Evolutionary conservation across 2,113 vertebrate species (phyloP), one percentile per base, ranked within the genome.

Genomic region (Rhinogobius similis): DNA sequence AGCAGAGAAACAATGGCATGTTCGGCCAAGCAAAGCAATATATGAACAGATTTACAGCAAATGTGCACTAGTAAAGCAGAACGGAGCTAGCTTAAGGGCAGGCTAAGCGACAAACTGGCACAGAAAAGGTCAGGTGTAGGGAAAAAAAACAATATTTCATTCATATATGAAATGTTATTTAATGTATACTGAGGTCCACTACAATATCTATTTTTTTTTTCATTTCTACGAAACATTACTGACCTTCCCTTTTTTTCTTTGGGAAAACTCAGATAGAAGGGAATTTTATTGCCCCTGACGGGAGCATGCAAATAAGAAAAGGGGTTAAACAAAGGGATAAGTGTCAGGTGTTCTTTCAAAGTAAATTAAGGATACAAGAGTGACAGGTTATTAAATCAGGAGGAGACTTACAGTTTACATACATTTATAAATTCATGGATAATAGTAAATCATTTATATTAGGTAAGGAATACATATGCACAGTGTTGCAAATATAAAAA

Each of bases 161-260:
- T 50, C 23, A 26, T 41, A 41, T 41, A 13, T 55, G 52, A 26
- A 55, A 58, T 58, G 55, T 58, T 58, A 20, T 58, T 58, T 1
- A 26, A 8, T 58, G 26, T 29, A 29, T 26, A 58, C 53, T 58
- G 55, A 29, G 55, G 55, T 10, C 13, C 13, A 29, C 14, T 29
- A 29, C 14, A 27, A 56, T 58, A 5, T 18, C 11, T 18, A 58
- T 14, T 14, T 64, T 20, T 16, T 59, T 27, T 61, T 9, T 13
- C 16, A 62, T 16, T 62, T 58, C 29, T 63, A 56, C 16, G 4
- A 50, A 38, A 46, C 9, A 16, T 78, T 86, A 94, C 93, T 90
- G 72, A 94, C 93, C 93, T 93, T 91, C 86, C 90, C 84, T 92
- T 93, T 88, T 87, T 90, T 80, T 91, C 89, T 91, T 93, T 93